Base-by-base conservation (phyloP, 2,888 invertebrate species). In the Cataglyphis albicans region DNA sequence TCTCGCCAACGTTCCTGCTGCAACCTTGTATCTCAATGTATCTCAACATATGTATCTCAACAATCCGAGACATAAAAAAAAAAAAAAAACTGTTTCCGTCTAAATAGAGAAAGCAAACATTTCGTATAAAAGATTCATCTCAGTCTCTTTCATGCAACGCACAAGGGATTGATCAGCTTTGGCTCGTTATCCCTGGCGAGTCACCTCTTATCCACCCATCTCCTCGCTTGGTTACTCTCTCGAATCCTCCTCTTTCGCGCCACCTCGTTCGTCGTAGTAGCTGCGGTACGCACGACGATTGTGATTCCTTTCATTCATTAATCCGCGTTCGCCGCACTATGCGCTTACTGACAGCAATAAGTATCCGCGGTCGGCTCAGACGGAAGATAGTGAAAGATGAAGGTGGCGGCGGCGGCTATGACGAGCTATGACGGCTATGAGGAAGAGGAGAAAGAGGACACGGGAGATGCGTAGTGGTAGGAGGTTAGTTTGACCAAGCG, bases 261-360 rank as follows among this genome's bases (percentile, higher is more conserved):
- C 18, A 32, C 21, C 74, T 59, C 32, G 21, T 7, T 15, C 25
- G 57, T 73, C 15, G 67, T 75, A 65, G 52, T 75, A 75, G 38
- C 18, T 6, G 18, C 25, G n/a, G 41, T 52, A 59, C 52, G 74
- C 63, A 65, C 67, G 75, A 65, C 67, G 80, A 82, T 84, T 78
- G 73, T 74, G 76, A 85, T 85, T 84, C 81, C 83, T 80, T 90
- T 87, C 90, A 87, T 90, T 90, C 90, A 90, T 90, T 88, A 89
- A 87, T 86, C 76, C 81, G 68, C 85, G 86, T 82, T 81, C 61
- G 82, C 85, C 73, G 73, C 87, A 85, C 75, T 59, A 75, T 88
- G 81, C 86, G 87, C 83, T 89, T 86, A 85, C 89, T 90, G 89
- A 78, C 89, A 84, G 83, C 85, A 86, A 84, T 84, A 85, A 87